These are phyloP conservation scores for Anarhynchus alexandrinus DNA, from an alignment of 2,113 vertebrate species.

Conservation along the genomic window DNA sequence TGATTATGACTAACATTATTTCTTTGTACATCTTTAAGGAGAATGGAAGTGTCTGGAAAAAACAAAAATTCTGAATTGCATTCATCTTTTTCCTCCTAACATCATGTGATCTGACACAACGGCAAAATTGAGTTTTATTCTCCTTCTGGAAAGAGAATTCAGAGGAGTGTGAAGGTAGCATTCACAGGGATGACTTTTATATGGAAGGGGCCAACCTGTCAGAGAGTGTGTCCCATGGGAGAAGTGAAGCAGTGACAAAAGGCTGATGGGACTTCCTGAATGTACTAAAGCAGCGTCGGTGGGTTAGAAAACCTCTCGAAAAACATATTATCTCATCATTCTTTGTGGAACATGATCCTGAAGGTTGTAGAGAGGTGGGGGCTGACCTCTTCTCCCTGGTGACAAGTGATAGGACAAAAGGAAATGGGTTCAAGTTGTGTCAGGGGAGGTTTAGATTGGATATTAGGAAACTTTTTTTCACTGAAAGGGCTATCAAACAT, in stretches of 20 bases:
- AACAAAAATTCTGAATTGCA: background rate
- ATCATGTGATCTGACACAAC: background rate
- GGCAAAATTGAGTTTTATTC: background rate
- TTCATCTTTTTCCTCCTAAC: background rate
- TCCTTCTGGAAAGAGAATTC: background rate
- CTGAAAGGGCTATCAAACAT: too few species aligned
- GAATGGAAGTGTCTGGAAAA: background rate
- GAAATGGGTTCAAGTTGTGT: too few species aligned
- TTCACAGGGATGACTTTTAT: background rate
- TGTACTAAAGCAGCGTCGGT: background rate
- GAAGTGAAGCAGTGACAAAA: background rate
- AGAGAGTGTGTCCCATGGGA: background rate
- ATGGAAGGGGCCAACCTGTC: accelerated
- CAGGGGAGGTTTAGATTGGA: too few species aligned
- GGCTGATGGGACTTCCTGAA: background rate
- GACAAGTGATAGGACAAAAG: too few species aligned
- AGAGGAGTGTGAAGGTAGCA: background rate
- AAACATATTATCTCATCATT: background rate
- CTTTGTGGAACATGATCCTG: background rate
- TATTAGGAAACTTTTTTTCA: too few species aligned
- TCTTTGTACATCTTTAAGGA: background rate
- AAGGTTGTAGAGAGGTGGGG: too few species aligned
- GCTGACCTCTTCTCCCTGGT: too few species aligned
- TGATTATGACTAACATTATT: background rate
- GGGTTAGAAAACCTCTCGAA: background rate